Evolutionary conservation across 2,113 vertebrate species (phyloP).

Genomic region (Equus quagga): DNA sequence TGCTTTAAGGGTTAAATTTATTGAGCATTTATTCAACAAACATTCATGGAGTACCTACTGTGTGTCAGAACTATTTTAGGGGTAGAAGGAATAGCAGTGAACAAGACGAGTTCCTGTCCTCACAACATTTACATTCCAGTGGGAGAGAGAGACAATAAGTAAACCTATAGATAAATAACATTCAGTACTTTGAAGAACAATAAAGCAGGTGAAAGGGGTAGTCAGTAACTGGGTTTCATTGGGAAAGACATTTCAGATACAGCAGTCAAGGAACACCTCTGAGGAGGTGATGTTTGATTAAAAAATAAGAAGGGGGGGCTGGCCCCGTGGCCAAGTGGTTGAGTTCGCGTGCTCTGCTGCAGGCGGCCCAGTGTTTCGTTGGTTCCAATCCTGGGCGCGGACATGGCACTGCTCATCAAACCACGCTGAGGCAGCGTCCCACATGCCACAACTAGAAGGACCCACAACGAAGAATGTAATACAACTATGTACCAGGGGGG

Average conservation of each 20-base stretch:
- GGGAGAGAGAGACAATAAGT: neutral
- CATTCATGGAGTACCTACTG: neutral
- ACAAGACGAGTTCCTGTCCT: neutral
- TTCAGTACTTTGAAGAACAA: neutral
- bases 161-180: neutral
- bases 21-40: neutral
- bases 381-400: too few relatives aligned
- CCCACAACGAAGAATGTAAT: too few relatives aligned
- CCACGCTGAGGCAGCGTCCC: too few relatives aligned
- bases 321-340: too few relatives aligned
- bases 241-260: neutral
- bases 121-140: neutral
- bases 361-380: too few relatives aligned
- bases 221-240: neutral
- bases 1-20: neutral
- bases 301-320: neutral
- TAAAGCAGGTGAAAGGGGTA: neutral
- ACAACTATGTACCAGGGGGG: too few relatives aligned
- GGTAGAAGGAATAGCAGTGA: neutral
- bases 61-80: neutral
- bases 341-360: too few relatives aligned
- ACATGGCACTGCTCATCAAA: too few relatives aligned
- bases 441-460: too few relatives aligned
- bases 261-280: neutral
- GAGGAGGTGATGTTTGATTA: neutral